Evolutionary conservation across 2,888 invertebrate species (phyloP).

Genomic region (Ferdinandea cuprea): DNA sequence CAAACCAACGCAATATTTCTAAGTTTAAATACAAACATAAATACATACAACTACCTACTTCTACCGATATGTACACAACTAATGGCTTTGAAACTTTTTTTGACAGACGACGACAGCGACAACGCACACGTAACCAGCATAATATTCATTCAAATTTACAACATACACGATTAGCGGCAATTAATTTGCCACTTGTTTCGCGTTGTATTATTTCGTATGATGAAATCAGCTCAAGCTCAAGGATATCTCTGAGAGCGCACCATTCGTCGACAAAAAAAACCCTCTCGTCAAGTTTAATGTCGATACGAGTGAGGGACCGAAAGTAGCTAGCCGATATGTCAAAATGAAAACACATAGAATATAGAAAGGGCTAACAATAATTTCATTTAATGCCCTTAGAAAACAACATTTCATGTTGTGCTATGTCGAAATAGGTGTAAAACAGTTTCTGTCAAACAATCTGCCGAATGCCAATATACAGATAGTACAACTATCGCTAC

Average conservation of each 20-base stretch:
- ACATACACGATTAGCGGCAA: constrained; percentile 29
- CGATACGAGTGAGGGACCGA: constrained; percentile 18
- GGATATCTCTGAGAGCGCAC: constrained; percentile 45
- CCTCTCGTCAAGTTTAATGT: constrained; percentile 66
- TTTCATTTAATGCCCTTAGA: constrained; percentile 14
- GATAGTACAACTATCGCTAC: constrained; percentile 39
- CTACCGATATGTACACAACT: neutral
- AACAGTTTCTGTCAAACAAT: constrained; percentile 9
- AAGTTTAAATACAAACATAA: neutral
- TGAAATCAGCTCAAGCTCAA: constrained; percentile 71
- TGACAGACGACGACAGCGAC: constrained; percentile 1
- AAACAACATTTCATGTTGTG: neutral
- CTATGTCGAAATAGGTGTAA: constrained; percentile 38
- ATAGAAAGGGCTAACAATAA: constrained; percentile 42
- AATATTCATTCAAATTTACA: constrained; percentile 5
- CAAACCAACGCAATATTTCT: neutral
- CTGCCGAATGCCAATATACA: constrained; percentile 2
- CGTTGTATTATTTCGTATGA: constrained; percentile 34
- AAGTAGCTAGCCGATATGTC: neutral
- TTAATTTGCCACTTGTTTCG: constrained; percentile 6
- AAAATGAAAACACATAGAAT: constrained; percentile 27
- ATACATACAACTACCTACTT: too few species aligned
- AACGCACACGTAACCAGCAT: neutral
- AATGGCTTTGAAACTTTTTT: constrained; percentile 31
- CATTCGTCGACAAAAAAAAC: constrained; percentile 31